Evolutionary conservation across 1,140 invertebrate genomes (phyloP), one percentile per base, ranked within the genome.

Genomic region (Scaptomyza montana): DNA sequence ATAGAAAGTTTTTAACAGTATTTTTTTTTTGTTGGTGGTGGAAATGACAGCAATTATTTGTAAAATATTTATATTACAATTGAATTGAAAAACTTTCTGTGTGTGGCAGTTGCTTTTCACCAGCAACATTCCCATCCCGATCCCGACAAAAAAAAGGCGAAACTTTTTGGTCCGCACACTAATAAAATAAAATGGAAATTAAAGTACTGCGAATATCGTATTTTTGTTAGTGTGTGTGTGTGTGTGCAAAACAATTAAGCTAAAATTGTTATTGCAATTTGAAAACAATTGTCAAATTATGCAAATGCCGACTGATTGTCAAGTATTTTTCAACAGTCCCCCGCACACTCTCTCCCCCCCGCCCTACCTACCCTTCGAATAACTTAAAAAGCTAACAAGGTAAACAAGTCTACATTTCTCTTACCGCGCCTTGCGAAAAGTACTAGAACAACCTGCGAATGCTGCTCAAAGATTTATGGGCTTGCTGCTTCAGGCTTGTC

Each of bases 221-320:
- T 71, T 66, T 25, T 25, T 25, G 21, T 25, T 25, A 4, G 21
- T 25, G 21, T 25, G 16, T 16, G 16, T 16, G 21, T 25, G 21
- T 55, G 80, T 80, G 77, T 86, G 81, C 76, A 89, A 89, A 89
- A 89, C 84, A 89, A 89, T 89, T 89, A 89, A 89, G 85, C 77
- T 89, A 89, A 89, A 89, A 89, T 90, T 86, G 80, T 90, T 90
- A 89, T 89, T 89, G 80, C 86, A 89, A 90, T 90, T 89, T 89
- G 80, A 89, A 89, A 90, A 89, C 86, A 89, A 89, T 89, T 89
- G 86, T 89, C 86, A 89, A 87, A 89, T 89, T 89, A 89, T 89
- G 87, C 78, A 89, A 89, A 89, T 89, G 57, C 62, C 66, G 67
- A 73, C 77, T 89, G 84, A 89, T 89, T 89, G 84, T 84, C 78